phyloP scores from a whole-genome alignment of 2,888 invertebrate genomes.

The Scrobipalpa costella region DNA sequence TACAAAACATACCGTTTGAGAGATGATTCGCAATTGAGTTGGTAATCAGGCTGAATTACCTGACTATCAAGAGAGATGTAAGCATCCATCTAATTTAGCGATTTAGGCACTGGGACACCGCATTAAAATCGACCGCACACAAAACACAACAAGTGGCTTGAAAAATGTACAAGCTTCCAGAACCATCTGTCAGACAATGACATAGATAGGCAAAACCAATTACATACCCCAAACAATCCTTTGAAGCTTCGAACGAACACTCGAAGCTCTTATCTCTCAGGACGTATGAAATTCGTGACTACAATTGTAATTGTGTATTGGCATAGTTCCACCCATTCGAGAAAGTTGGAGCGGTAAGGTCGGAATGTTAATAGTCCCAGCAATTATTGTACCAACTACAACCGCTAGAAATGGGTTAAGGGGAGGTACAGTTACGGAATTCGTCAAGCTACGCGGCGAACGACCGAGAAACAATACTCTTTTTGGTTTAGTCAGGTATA shows the following conservation, averaged over 20 bases:
- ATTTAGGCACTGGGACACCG: too few relatives aligned
- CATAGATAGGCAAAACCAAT: slow-evolving; percentile 6
- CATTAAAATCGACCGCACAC: neutral
- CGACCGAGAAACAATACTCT: slow-evolving; percentile 4
- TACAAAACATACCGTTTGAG: too few relatives aligned
- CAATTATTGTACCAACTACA: slow-evolving; percentile 58
- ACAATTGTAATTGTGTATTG: slow-evolving; percentile 45
- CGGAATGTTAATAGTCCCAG: slow-evolving; percentile 66
- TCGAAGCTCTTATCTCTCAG: slow-evolving; percentile 7
- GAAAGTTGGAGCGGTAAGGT: slow-evolving; percentile 55
- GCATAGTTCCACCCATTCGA: slow-evolving; percentile 52
- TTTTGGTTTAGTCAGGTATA: neutral
- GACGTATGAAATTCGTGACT: slow-evolving; percentile 45
- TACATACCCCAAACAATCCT: neutral
- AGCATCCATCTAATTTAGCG: too few relatives aligned
- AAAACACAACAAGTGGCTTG: slow-evolving; percentile 16
- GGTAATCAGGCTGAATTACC: too few relatives aligned
- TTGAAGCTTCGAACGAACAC: neutral
- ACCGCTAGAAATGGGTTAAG: slow-evolving; percentile 48
- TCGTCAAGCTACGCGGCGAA: neutral
- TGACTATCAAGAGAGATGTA: too few relatives aligned
- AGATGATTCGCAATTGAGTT: too few relatives aligned
- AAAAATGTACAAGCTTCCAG: neutral
- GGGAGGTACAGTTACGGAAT: slow-evolving; percentile 47
- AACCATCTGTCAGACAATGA: neutral